phyloP scores from a whole-genome alignment of 2,113 vertebrate species.

The Halcyon senegalensis region DNA sequence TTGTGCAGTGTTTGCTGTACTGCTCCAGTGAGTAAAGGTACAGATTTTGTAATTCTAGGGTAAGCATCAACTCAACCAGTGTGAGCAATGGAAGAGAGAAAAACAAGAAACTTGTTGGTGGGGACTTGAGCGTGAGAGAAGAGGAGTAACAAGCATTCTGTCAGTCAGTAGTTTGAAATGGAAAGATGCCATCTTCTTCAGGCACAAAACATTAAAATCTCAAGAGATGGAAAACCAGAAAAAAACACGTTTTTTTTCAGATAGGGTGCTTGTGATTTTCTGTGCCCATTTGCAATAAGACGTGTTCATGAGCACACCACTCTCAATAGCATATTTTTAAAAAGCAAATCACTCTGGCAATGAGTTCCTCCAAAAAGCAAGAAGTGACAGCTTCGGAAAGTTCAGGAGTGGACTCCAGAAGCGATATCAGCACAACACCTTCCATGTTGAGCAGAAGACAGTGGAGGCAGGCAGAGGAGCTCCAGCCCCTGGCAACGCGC shows the following conservation, averaged over 20 bases:
- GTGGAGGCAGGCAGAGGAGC: background rate
- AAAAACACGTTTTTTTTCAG: background rate
- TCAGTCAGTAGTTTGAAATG: background rate
- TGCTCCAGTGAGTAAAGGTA: background rate
- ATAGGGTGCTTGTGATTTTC: background rate
- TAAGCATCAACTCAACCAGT: background rate
- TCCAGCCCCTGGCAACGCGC: fast-evolving
- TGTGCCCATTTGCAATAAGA: background rate
- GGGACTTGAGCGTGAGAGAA: background rate
- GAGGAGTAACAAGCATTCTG: background rate
- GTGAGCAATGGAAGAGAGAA: background rate
- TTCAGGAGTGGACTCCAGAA: background rate
- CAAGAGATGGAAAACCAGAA: background rate
- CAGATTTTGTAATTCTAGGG: background rate
- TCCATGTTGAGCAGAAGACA: background rate
- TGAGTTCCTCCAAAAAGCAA: background rate
- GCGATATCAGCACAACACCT: background rate
- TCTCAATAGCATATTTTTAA: background rate
- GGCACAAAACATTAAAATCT: background rate
- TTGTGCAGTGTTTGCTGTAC: background rate
- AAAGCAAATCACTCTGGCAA: background rate
- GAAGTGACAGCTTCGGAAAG: background rate
- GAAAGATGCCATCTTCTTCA: background rate
- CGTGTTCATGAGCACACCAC: background rate
- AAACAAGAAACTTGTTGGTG: background rate